phyloP scores from a whole-genome alignment of 2,113 vertebrate species.

The Passer domesticus region DNA sequence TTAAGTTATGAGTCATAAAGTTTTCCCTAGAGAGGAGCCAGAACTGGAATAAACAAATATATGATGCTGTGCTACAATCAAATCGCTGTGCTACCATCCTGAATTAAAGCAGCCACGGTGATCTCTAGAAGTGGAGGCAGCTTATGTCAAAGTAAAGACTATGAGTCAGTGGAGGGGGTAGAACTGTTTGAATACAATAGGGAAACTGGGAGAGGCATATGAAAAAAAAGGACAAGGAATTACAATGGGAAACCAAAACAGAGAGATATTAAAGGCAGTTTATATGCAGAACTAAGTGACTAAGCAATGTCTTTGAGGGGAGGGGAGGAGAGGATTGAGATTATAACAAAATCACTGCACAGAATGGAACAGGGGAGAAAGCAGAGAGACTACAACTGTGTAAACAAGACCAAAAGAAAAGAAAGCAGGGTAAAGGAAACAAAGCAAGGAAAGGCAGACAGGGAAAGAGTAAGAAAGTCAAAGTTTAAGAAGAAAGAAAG shows the following conservation, averaged over 20 bases:
- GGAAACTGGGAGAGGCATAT: not conserved
- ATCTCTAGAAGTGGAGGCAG: not conserved
- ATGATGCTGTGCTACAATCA: not conserved
- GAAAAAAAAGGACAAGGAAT: not conserved
- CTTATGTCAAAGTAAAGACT: not conserved
- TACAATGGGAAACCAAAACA: not conserved
- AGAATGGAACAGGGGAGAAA: not conserved
- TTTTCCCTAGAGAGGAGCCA: not conserved
- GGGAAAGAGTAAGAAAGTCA: not conserved
- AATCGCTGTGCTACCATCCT: not conserved
- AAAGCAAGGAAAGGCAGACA: not conserved
- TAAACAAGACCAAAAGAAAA: not conserved
- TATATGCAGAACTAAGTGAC: not conserved
- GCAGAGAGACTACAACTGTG: not conserved
- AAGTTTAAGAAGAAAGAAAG: not conserved
- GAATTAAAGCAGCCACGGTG: not conserved
- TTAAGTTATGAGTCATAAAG: not conserved
- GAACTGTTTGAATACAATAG: not conserved
- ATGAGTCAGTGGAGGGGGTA: not conserved
- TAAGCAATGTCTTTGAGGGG: not conserved
- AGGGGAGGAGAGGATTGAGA: not conserved
- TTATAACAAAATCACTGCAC: not conserved
- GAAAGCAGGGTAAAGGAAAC: not conserved
- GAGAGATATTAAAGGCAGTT: not conserved
- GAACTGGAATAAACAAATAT: not conserved